Evolutionary conservation across 2,113 vertebrate species (phyloP).

Genomic region (Gavialis gangeticus): DNA sequence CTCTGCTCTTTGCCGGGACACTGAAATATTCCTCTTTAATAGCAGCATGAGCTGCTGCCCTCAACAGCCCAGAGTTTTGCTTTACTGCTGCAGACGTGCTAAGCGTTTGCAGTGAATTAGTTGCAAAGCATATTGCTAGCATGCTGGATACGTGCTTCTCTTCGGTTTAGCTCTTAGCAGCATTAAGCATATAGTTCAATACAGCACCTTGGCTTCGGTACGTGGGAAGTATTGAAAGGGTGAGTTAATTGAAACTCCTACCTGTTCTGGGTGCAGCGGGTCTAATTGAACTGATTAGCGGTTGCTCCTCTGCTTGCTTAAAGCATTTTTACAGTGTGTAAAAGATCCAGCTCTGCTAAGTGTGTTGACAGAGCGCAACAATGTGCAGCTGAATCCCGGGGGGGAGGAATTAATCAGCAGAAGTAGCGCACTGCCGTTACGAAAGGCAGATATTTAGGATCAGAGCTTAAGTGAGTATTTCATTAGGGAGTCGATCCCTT

Average conservation of each 20-base stretch:
- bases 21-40: background rate
- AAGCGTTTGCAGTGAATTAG: no score
- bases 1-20: background rate
- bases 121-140: no score
- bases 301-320: background rate
- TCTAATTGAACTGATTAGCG: background rate
- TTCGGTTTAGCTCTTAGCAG: background rate
- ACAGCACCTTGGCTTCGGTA: no score
- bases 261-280: background rate
- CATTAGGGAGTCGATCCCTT: no score
- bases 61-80: background rate
- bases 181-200: no score
- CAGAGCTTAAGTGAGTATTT: no score
- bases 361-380: no score
- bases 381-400: no score
- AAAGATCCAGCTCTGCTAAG: background rate
- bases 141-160: background rate
- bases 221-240: background rate
- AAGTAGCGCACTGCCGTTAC: no score
- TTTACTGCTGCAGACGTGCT: background rate
- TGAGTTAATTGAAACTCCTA: background rate
- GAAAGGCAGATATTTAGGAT: no score
- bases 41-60: background rate
- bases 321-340: background rate
- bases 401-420: no score